Conservation (phyloP, 2,888 invertebrate genomes). For the Smittia sp. region DNA sequence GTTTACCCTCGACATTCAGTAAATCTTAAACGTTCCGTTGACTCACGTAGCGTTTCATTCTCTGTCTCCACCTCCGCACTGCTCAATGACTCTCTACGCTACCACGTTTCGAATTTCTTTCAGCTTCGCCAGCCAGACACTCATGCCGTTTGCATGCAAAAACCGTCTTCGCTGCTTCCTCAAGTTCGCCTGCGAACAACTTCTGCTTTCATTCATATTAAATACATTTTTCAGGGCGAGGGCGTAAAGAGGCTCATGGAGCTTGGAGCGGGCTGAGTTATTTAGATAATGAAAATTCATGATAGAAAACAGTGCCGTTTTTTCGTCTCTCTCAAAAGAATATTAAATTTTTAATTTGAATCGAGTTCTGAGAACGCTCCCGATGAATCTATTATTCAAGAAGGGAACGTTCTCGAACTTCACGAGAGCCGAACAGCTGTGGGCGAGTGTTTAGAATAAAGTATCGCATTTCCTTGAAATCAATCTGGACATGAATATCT, state of each 20-base stretch:
- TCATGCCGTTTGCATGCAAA: background rate
- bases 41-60: background rate
- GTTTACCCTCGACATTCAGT: background rate
- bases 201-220: background rate
- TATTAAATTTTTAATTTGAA: too few species aligned
- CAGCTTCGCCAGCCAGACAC: too few species aligned
- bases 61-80: background rate
- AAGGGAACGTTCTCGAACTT: too few species aligned
- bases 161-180: background rate
- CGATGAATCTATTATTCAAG: too few species aligned
- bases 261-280: background rate
- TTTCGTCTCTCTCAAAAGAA: too few species aligned
- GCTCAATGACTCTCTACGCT: background rate
- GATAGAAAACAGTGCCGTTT: background rate
- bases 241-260: too few species aligned
- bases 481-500: too few species aligned
- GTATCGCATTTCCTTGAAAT: too few species aligned
- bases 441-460: too few species aligned
- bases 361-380: too few species aligned
- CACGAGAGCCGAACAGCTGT: too few species aligned
- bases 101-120: background rate
- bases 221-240: background rate
- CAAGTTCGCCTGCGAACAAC: background rate
- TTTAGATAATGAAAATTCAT: background rate
- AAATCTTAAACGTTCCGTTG: background rate